Evolutionary conservation across 2,888 invertebrate genomes (phyloP), one percentile per base, ranked within the genome.

Genomic region (Pterobdella sp.): DNA sequence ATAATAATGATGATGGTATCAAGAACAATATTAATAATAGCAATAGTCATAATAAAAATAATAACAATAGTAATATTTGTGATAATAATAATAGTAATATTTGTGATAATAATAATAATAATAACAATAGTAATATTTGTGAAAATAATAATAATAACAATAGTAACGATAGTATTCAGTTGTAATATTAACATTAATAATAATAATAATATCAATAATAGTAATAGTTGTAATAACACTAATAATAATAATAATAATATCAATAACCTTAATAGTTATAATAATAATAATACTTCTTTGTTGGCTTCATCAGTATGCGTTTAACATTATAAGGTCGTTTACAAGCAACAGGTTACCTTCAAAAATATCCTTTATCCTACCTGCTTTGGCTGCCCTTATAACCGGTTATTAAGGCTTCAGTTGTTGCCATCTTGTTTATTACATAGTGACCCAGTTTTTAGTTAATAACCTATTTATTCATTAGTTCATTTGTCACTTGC

Each of bases 211-310:
- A n/a, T 60, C 4, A 42, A 42, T 68, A 29, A 26, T 68, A 42
- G n/a, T 49, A 42, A 68, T 49, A 2, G 37, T 4, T 26, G n/a
- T 68, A 42, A 36, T 42, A 42, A 42, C 22, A 31, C n/a, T 36
- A n/a, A 49, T 42, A 31, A 36, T 42, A 42, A 68, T 68, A 42
- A 68, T 42, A 36, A 63, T 63, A n/a, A 71, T 52, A 31, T 31
- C 34, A 34, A 65, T 65, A 34, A 65, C 34, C 31, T 31, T 65
- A 34, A 65, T 10, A 34, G 34, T 65, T 29, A 65, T 65, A 34
- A 35, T 65, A 34, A 65, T 65, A 34, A 65, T 65, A 34, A 65
- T 29, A 29, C 32, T 4, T 65, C 29, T 4, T 3, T 34, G 14
- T 22, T 65, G 7, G 29, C 34, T 63, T 63, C n/a, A 14, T 7